These are phyloP conservation scores for Pyrocephalus nanus DNA, from an alignment of 2,797 vertebrate genomes.

Conservation along the genomic window DNA sequence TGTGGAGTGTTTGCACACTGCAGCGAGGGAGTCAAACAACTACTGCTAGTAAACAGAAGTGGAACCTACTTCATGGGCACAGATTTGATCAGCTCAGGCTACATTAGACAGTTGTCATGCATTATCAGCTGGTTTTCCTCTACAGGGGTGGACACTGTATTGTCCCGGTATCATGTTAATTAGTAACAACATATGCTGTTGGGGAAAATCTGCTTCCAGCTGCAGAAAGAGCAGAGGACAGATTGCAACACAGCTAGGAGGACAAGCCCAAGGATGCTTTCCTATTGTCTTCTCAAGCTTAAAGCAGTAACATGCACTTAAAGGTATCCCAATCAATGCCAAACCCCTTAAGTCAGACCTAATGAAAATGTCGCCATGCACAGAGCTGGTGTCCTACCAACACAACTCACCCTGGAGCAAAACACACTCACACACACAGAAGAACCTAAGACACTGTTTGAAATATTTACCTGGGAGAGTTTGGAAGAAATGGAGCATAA, in stretches of 20 bases:
- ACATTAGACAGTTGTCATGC: not conserved
- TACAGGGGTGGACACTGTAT: not conserved
- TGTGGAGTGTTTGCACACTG: not conserved
- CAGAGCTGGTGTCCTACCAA: not conserved
- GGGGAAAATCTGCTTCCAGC: not conserved
- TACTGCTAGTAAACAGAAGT: not conserved
- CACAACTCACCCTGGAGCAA: not conserved
- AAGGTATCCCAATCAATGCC: fast-evolving
- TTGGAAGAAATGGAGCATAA: not conserved
- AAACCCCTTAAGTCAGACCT: not conserved
- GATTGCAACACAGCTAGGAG: not conserved
- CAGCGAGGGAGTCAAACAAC: not conserved
- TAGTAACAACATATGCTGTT: not conserved
- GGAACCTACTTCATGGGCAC: not conserved
- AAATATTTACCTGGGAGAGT: not conserved
- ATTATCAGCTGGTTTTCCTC: not conserved
- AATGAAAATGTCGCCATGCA: not conserved
- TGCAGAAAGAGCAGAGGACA: not conserved
- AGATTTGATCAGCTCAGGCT: not conserved
- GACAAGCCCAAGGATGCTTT: not conserved
- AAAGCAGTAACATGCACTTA: not conserved
- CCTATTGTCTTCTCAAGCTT: not conserved
- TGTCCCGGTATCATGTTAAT: not conserved
- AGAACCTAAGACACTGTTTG: not conserved
- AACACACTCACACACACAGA: not conserved